These are phyloP conservation scores for Allygus modestus DNA, from an alignment of 2,888 invertebrate species.

Conservation along the genomic window DNA sequence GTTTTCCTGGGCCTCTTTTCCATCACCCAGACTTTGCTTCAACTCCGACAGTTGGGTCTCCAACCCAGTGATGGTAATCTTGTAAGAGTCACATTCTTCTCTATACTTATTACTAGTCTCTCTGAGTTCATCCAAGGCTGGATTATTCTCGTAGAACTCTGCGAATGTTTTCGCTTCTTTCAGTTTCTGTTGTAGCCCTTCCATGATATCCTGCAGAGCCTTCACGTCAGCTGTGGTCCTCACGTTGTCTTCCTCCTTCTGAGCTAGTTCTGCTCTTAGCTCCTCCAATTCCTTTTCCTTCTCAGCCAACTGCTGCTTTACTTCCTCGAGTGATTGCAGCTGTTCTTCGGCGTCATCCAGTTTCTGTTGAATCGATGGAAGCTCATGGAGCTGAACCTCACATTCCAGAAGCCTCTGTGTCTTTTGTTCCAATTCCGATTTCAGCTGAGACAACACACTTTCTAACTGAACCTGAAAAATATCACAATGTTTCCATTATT, in stretches of 20 bases:
- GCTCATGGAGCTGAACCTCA: slow-evolving; percentile 77
- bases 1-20: slow-evolving; percentile 7
- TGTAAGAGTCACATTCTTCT: slow-evolving; percentile 74
- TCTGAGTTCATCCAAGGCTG: slow-evolving; percentile 69
- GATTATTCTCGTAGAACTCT: slow-evolving; percentile 69
- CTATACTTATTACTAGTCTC: slow-evolving; percentile 71
- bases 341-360: slow-evolving; percentile 73
- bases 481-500: not conserved
- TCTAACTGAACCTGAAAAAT: slow-evolving; percentile 55
- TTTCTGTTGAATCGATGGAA: slow-evolving; percentile 74
- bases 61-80: slow-evolving; percentile 73
- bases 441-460: slow-evolving; percentile 57
- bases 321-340: slow-evolving; percentile 70
- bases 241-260: slow-evolving; percentile 79
- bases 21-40: not conserved
- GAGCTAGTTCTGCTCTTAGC: slow-evolving; percentile 77
- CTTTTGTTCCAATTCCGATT: slow-evolving; percentile 77
- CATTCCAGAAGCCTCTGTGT: slow-evolving; percentile 78
- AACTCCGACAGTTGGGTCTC: slow-evolving; percentile 28
- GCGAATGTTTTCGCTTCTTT: slow-evolving; percentile 76
- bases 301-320: slow-evolving; percentile 75
- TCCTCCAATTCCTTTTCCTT: slow-evolving; percentile 78
- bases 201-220: slow-evolving; percentile 74
- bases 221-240: slow-evolving; percentile 73
- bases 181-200: slow-evolving; percentile 76